Percentiles rank a stretch among this genome's conserved stretches.
These are phyloP conservation scores for Venturia canescens DNA, from an alignment of 1,140 invertebrate species.

Conservation along the genomic window DNA sequence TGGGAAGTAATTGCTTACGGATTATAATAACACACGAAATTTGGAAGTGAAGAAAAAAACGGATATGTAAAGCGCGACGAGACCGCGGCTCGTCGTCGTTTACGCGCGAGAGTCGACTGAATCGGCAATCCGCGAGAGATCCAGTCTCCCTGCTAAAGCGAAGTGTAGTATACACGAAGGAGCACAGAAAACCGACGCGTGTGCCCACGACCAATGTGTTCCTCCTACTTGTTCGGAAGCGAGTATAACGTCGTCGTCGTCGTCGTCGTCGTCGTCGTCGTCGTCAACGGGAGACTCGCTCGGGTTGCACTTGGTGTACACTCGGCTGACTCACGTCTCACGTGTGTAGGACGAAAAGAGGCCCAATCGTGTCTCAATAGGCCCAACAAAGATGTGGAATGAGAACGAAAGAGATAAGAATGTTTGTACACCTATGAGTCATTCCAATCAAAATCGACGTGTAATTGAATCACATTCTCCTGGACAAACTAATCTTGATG, in stretches of 20 bases:
- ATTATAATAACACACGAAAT: not conserved
- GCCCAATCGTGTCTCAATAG: constrained; percentile 12
- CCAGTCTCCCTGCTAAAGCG: constrained; percentile 9
- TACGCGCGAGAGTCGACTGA: constrained; percentile 34
- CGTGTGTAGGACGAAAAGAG: constrained; percentile 37
- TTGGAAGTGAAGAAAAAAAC: not conserved
- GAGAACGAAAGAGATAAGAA: constrained; percentile 14
- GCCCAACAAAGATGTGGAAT: not conserved
- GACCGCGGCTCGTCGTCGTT: constrained; percentile 27
- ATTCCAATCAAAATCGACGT: not conserved
- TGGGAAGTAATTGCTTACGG: no score
- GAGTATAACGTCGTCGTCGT: constrained; percentile 12
- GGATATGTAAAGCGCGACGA: not conserved
- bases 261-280: constrained; percentile 11
- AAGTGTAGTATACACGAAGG: constrained; percentile 39
- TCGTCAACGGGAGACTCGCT: not conserved
- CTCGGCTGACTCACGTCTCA: constrained; percentile 33
- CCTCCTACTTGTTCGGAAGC: constrained; percentile 61
- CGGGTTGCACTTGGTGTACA: constrained; percentile 17
- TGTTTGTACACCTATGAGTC: not conserved
- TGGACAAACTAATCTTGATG: not conserved
- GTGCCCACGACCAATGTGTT: constrained; percentile 71
- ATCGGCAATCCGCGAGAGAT: constrained; percentile 26
- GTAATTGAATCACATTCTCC: not conserved
- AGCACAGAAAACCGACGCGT: constrained; percentile 67